Percentiles rank a stretch among this genome's conserved stretches.
phyloP scores from a whole-genome alignment of 2,113 vertebrate genomes.

The Rousettus leschenaultii region DNA sequence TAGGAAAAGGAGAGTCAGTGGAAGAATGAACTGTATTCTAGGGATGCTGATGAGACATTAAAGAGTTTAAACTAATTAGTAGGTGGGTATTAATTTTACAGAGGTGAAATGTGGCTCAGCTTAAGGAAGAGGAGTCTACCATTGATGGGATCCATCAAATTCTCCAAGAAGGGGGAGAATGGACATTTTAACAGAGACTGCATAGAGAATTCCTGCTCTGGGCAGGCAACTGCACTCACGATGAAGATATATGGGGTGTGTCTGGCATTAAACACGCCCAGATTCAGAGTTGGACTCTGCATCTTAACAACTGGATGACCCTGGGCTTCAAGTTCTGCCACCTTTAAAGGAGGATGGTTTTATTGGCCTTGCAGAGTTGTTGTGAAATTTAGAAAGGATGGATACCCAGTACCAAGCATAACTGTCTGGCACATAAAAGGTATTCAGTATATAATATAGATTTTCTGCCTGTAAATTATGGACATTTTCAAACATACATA shows the following conservation, averaged over 20 bases:
- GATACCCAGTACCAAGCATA: not conserved
- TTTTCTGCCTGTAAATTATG: not conserved
- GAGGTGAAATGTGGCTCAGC: not conserved
- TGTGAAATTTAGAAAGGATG: not conserved
- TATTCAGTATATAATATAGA: not conserved
- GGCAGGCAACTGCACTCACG: not conserved
- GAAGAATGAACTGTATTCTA: not conserved
- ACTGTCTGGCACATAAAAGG: not conserved
- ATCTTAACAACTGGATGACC: not conserved
- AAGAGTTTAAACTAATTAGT: not conserved
- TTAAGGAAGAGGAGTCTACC: not conserved
- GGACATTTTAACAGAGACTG: not conserved
- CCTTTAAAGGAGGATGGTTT: not conserved
- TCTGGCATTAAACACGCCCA: not conserved
- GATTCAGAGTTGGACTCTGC: not conserved
- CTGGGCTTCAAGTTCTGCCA: not conserved
- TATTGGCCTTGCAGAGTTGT: not conserved
- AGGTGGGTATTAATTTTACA: not conserved
- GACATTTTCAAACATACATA: conserved; percentile 1
- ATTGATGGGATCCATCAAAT: not conserved
- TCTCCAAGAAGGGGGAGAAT: not conserved
- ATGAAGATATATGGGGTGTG: not conserved
- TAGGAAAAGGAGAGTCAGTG: not conserved
- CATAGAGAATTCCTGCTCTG: not conserved
- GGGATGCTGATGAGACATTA: not conserved